These are phyloP conservation scores for Dryobota labecula DNA, from an alignment of 2,888 invertebrate genomes.

Conservation along the genomic window DNA sequence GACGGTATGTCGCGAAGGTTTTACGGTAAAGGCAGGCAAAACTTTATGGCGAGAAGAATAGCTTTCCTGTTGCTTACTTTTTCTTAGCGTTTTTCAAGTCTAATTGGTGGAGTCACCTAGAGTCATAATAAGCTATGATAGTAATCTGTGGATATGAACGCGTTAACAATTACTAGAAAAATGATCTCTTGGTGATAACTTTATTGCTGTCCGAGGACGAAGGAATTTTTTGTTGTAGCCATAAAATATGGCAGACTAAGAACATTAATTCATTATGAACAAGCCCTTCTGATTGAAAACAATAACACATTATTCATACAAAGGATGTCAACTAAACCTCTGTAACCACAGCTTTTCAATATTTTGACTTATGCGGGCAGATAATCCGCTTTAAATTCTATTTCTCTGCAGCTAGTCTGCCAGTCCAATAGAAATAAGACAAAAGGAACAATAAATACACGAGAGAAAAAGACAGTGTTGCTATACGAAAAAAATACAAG, in stretches of 20 bases:
- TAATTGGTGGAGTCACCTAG: neutral
- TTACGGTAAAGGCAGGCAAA: constrained; percentile 17
- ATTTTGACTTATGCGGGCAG: constrained; percentile 57
- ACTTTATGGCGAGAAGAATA: constrained; percentile 16
- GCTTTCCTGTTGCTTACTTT: constrained; percentile 1
- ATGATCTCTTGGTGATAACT: neutral
- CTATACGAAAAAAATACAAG: constrained; percentile 71
- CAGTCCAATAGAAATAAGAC: constrained; percentile 51
- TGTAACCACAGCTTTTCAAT: constrained; percentile 42
- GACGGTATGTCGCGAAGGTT: constrained; percentile 43
- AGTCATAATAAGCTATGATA: neutral
- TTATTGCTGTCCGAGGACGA: neutral
- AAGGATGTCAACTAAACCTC: constrained; percentile 38
- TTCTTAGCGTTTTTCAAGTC: neutral
- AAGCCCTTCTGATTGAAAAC: constrained; percentile 3
- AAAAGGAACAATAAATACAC: constrained; percentile 58
- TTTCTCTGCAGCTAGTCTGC: constrained; percentile 34
- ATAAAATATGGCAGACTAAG: neutral
- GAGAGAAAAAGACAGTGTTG: constrained; percentile 77
- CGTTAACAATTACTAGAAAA: neutral
- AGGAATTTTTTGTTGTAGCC: neutral
- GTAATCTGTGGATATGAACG: neutral
- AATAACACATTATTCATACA: constrained; percentile 17
- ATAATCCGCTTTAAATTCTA: constrained; percentile 54
- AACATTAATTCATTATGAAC: neutral